These are phyloP conservation scores for Troides helena DNA, from an alignment of 2,888 invertebrate species.

Conservation along the genomic window DNA sequence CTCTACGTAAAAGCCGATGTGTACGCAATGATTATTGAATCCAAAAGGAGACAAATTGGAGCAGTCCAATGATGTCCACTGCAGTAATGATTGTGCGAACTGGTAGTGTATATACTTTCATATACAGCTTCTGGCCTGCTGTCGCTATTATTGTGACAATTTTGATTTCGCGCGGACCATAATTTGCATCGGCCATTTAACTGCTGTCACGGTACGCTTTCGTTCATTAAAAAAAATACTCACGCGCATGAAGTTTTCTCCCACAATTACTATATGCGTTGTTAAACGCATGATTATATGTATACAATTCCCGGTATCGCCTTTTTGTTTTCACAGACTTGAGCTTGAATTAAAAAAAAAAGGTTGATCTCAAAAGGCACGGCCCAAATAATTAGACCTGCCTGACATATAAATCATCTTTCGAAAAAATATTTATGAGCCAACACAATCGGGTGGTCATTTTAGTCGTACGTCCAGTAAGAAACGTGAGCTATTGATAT, in stretches of 20 bases:
- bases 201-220: conserved; percentile 24
- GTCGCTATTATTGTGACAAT: conserved; percentile 23
- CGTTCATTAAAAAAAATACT: conserved; percentile 28
- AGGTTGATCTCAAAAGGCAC: conserved; percentile 56
- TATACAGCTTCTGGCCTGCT: conserved; percentile 8
- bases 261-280: conserved; percentile 29
- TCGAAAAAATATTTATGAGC: conserved; percentile 66
- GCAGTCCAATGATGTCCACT: background rate
- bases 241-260: conserved; percentile 18
- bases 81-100: background rate
- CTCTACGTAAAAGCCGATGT: no score
- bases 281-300: conserved; percentile 31
- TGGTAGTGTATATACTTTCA: conserved; percentile 15
- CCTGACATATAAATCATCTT: conserved; percentile 67
- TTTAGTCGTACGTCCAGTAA: conserved; percentile 34
- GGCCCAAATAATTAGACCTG: conserved; percentile 72
- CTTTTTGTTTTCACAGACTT: conserved; percentile 35
- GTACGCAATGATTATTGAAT: no score
- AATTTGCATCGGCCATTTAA: conserved; percentile 28
- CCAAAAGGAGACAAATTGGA: no score
- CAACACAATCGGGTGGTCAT: conserved; percentile 62
- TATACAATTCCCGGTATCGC: conserved; percentile 33
- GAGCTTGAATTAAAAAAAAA: conserved; percentile 33
- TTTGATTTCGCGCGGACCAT: conserved; percentile 20
- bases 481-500: conserved; percentile 14